Evolutionary conservation across 2,113 vertebrate genomes (phyloP).

Genomic region (Tupaia chinensis): DNA sequence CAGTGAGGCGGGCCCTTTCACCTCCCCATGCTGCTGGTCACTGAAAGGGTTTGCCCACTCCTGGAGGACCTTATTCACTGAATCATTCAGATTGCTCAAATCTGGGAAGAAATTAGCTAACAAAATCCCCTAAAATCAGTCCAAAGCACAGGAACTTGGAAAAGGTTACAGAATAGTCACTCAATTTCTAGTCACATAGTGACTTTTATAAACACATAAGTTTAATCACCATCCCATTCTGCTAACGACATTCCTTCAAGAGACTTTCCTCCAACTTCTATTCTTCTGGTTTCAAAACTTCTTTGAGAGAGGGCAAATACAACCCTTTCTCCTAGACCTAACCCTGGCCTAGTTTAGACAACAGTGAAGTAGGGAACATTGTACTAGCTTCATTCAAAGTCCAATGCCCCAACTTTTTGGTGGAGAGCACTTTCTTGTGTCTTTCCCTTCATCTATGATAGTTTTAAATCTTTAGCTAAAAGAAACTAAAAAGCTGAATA

Average conservation of each 20-base stretch:
- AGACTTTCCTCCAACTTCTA: neutral
- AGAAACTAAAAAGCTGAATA: slow-evolving; percentile 19
- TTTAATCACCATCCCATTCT: neutral
- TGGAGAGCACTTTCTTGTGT: neutral
- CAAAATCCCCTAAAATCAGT: slow-evolving; percentile 56
- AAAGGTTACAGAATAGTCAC: slow-evolving; percentile 73
- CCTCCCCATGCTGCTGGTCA: neutral
- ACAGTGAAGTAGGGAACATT: neutral
- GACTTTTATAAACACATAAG: neutral
- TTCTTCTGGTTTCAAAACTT: slow-evolving; percentile 41
- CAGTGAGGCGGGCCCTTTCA: neutral
- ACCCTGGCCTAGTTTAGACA: neutral
- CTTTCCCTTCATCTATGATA: neutral
- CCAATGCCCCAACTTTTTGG: neutral
- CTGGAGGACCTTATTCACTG: neutral
- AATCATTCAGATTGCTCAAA: slow-evolving; percentile 56
- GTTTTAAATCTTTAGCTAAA: slow-evolving; percentile 13
- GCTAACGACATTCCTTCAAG: neutral
- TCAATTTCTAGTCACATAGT: slow-evolving; percentile 48
- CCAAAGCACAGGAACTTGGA: slow-evolving; percentile 35
- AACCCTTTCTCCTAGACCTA: neutral
- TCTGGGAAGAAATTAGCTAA: slow-evolving; percentile 32
- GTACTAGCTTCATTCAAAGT: neutral
- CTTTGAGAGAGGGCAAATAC: neutral
- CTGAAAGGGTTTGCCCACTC: neutral